Evolutionary conservation across 1,140 invertebrate genomes (phyloP).

Genomic region (Ylistrum balloti): DNA sequence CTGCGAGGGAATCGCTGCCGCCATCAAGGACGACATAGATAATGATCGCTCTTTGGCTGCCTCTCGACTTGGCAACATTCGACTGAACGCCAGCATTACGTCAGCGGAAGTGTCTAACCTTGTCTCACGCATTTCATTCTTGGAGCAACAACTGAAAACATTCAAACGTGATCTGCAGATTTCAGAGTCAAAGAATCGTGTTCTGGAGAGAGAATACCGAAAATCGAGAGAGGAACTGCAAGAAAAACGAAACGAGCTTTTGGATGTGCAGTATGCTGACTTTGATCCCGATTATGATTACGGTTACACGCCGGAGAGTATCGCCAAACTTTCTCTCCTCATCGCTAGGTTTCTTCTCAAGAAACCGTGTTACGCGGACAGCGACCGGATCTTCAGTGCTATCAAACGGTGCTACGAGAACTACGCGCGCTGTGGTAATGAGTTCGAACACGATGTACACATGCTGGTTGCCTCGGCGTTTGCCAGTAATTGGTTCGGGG

Average conservation of each 20-base stretch:
- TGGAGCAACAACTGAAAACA: constrained; percentile 73
- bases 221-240: constrained; percentile 71
- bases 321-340: constrained; percentile 74
- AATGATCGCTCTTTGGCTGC: constrained; percentile 42
- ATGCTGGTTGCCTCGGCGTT: constrained; percentile 79
- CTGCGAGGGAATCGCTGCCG: constrained; percentile 73
- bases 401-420: constrained; percentile 74
- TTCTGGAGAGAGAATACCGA: constrained; percentile 69
- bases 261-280: constrained; percentile 70
- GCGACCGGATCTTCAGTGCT: constrained; percentile 71
- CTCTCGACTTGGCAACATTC: constrained; percentile 36
- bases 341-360: constrained; percentile 74
- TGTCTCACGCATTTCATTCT: constrained; percentile 66
- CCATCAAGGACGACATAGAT: constrained; percentile 65
- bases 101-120: constrained; percentile 66
- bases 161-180: constrained; percentile 73
- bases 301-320: constrained; percentile 72
- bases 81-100: constrained; percentile 52
- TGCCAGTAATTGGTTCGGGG: constrained; percentile 78
- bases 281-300: constrained; percentile 76
- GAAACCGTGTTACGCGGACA: constrained; percentile 75
- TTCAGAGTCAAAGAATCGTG: constrained; percentile 72
- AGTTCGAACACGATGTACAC: constrained; percentile 76
- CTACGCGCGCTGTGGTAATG: constrained; percentile 65
- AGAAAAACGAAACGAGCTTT: constrained; percentile 68